Base-by-base conservation (phyloP, 2,888 invertebrate genomes). In the Drosophila lacicola region DNA sequence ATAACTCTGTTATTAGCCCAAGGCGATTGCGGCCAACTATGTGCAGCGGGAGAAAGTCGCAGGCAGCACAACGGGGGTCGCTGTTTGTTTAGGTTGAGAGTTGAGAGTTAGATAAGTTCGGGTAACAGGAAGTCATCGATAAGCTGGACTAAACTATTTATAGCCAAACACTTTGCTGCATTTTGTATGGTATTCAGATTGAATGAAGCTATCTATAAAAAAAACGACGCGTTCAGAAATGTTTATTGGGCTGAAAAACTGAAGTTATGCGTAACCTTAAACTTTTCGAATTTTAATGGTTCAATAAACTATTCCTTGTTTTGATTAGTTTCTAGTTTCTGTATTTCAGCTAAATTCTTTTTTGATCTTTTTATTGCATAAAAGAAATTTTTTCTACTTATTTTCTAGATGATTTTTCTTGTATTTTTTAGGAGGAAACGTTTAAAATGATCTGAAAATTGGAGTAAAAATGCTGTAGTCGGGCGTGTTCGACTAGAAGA, bases 1-100 rank as follows among this genome's bases (percentile, higher is more conserved):
- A 82, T 88, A 88, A 85, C 82, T 82, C 64, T 82, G 85, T 82
- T 82, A 86, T 80, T 80, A 71, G 71, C 71, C 63, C 36, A 29
- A 54, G 63, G 37, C 65, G 65, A 74, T 74, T 56, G 61, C 69
- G 42, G 64, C 17, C 17, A 17, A 17, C 17, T 17, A 17, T 17
- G 17, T 17, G 17, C 17, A 17, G 17, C 41, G 39, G n/a, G 21
- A 60, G 63, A 61, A 64, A 70, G 68, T 67, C 57, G 49, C 14
- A 29, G 53, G 11, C 45, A 42, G 14, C 47, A 9, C 21, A 19
- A 10, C 41, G 33, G 51, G 45, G 50, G 10, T 39, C 50, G 21
- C 9, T 78, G 36, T 78, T 78, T 78, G 69, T 75, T 74, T 75
- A 68, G 69, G 63, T n/a, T 54, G 14, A 45, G 45, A 9, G 41